Conservation (phyloP, 2,797 vertebrate species). For the Anableps anableps region DNA sequence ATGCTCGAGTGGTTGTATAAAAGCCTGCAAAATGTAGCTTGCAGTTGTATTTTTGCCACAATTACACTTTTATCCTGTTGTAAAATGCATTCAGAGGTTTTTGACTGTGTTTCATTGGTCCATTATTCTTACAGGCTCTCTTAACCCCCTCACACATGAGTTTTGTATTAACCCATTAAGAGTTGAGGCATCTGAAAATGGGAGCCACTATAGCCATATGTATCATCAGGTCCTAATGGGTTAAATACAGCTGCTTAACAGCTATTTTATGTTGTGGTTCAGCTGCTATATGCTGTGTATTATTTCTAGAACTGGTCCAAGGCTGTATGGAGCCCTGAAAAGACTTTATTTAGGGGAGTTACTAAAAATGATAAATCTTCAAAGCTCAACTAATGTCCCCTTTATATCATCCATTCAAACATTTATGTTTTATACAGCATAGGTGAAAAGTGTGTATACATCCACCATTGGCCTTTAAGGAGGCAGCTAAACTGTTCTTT, state of each 20-base stretch:
- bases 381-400: not conserved
- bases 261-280: constrained; percentile 33
- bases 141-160: constrained; percentile 72
- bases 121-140: constrained; percentile 63
- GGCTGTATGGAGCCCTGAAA: not conserved
- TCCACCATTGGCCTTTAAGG: too few species aligned
- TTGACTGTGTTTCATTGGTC: constrained; percentile 50
- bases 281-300: constrained; percentile 14
- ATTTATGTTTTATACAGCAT: not conserved
- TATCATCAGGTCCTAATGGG: constrained; percentile 23
- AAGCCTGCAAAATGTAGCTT: constrained; percentile 65
- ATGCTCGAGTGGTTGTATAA: constrained; percentile 62
- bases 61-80: constrained; percentile 64
- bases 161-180: constrained; percentile 49
- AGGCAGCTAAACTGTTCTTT: not conserved
- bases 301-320: not conserved
- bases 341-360: not conserved
- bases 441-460: not conserved
- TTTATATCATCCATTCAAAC: not conserved
- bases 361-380: not conserved
- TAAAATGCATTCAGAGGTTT: constrained; percentile 73
- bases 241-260: constrained; percentile 45
- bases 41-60: constrained; percentile 71
- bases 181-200: constrained; percentile 16
- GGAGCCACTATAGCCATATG: constrained; percentile 8